These are phyloP conservation scores for Sesamia nonagrioides DNA, from an alignment of 1,140 invertebrate genomes.

Conservation along the genomic window DNA sequence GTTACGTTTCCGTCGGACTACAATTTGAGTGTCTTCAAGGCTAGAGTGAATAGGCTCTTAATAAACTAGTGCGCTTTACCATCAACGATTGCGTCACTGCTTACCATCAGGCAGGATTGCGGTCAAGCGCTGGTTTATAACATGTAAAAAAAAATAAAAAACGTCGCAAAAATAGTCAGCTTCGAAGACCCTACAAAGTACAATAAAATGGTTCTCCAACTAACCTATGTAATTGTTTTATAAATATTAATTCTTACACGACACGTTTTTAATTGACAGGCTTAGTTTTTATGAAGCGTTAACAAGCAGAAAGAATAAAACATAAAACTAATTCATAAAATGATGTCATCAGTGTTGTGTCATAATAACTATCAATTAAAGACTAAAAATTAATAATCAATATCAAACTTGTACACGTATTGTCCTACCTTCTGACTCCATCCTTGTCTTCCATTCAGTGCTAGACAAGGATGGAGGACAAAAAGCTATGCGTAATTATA, in stretches of 20 bases:
- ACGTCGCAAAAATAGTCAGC: too few relatives aligned
- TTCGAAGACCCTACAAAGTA: too few relatives aligned
- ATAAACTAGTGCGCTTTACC: too few relatives aligned
- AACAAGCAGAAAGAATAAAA: background rate
- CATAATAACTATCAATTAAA: background rate
- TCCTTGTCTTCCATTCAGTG: background rate
- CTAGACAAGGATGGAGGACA: slow-evolving; percentile 17
- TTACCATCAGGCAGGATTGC: too few relatives aligned
- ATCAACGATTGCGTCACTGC: too few relatives aligned
- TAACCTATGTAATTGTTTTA: too few relatives aligned
- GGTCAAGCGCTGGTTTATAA: too few relatives aligned
- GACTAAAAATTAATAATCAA: background rate
- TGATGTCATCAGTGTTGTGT: slow-evolving; percentile 29
- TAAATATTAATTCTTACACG: background rate
- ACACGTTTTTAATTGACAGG: background rate
- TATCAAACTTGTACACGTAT: background rate
- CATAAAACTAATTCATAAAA: slow-evolving; percentile 6
- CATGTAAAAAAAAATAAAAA: too few relatives aligned
- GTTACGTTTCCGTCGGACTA: too few relatives aligned
- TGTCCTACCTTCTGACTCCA: background rate
- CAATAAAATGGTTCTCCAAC: too few relatives aligned
- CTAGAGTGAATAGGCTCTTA: too few relatives aligned
- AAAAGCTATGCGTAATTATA: slow-evolving; percentile 59
- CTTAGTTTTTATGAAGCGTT: background rate
- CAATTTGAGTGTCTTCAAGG: too few relatives aligned